Evolutionary conservation across 2,797 vertebrate species (phyloP), one percentile per base, ranked within the genome.

Genomic region (Oceanodroma leucorhoa): DNA sequence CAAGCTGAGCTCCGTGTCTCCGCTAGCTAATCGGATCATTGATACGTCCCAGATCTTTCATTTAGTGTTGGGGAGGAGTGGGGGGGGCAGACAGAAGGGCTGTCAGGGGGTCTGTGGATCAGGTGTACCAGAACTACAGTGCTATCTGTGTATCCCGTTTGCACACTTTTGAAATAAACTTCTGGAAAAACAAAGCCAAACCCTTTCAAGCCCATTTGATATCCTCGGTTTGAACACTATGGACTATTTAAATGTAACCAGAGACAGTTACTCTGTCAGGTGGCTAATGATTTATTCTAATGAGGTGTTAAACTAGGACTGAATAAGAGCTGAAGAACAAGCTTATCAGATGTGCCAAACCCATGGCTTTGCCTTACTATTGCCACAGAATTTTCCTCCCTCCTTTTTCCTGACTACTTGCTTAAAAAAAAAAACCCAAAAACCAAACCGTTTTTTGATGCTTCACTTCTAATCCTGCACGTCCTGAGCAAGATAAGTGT

Each of bases 81-180:
- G 16, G 41, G 58, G 34, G 36, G 46, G 21, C 41, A 77, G 87
- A 10, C 36, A 57, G 72, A 75, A 26, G 58, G 57, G 36, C 65
- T 82, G 66, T 20, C 0, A 36, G 36, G 0, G 53, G 78, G 8
- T 86, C 82, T 87, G 60, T 94, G 94, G 77, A 60, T 87, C 64
- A 83, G 77, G 83, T 85, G 67, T 93, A 40, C 69, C 91, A 79
- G 86, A 76, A 69, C 73, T 65, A 55, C 89, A 90, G 70, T 90
- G 69, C 88, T 92, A 2, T 67, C 85, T 10, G 9, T 95, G 91
- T 96, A 93, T 94, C 87, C 84, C 7, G 6, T 94, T 96, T 72
- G 78, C 82, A 92, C 91, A 95, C 78, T 95, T 96, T 94, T 88
- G 65, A 96, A 97, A 95, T 96, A 97, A 97, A 97, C 73, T 89